These are phyloP conservation scores for Ridgeia piscesae DNA, from an alignment of 1,140 invertebrate species.

Conservation along the genomic window DNA sequence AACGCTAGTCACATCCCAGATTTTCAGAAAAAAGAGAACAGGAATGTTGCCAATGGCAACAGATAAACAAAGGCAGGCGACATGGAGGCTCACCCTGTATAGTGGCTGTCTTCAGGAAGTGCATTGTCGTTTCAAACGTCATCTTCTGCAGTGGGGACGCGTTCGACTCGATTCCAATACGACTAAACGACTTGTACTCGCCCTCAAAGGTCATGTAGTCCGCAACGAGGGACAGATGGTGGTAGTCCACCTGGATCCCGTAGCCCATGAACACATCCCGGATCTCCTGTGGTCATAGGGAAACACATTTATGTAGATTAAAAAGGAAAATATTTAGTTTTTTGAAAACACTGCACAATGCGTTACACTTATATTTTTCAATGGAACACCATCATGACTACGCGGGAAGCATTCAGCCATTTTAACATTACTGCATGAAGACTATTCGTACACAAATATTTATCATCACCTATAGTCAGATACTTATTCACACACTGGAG, in stretches of 20 bases:
- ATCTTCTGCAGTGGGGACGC: conserved; percentile 95
- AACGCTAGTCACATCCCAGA: too few species aligned
- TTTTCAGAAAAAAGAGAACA: too few species aligned
- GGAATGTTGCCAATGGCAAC: not conserved
- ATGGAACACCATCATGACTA: too few species aligned
- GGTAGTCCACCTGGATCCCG: conserved; percentile 89
- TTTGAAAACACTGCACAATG: too few species aligned
- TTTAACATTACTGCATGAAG: too few species aligned
- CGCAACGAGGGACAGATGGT: conserved; percentile 89
- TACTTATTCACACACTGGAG: too few species aligned
- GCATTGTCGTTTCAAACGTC: conserved; percentile 92
- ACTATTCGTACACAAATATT: too few species aligned
- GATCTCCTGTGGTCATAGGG: conserved; percentile 69
- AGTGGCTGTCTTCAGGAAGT: conserved; percentile 82
- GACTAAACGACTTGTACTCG: conserved; percentile 82
- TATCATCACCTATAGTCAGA: too few species aligned
- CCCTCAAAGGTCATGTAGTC: conserved; percentile 99
- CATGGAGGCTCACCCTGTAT: conserved; percentile 59
- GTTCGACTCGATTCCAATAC: conserved; percentile 83
- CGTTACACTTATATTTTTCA: too few species aligned
- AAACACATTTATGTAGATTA: not conserved
- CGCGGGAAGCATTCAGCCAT: too few species aligned
- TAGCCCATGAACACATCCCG: conserved; percentile 93
- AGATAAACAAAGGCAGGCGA: not conserved
- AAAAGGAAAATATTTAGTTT: too few species aligned